phyloP scores from a whole-genome alignment of 2,113 vertebrate species.

The Nycticryphes semicollaris region DNA sequence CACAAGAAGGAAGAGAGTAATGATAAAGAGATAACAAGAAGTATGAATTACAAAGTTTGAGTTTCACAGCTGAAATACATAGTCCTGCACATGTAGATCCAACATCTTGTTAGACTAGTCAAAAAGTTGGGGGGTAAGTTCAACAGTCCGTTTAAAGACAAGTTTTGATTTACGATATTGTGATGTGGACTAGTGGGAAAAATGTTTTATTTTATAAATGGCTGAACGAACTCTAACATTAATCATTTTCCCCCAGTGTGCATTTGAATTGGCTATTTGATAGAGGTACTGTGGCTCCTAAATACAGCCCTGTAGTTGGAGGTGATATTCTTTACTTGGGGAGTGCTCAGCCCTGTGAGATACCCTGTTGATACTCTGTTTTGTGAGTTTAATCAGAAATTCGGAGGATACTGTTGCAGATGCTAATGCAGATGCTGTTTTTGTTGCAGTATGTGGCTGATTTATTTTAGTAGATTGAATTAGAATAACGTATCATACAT shows the following conservation, averaged over 20 bases:
- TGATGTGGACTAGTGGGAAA: neutral
- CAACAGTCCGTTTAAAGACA: neutral
- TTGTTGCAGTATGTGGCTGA: neutral
- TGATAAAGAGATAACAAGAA: neutral
- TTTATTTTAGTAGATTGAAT: neutral
- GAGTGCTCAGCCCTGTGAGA: neutral
- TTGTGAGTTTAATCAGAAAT: neutral
- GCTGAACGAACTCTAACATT: neutral
- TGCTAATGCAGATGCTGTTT: neutral
- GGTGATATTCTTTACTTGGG: neutral
- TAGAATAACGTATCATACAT: neutral
- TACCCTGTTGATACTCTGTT: neutral
- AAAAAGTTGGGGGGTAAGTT: neutral
- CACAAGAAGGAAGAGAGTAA: neutral
- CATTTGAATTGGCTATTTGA: neutral
- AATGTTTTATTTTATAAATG: neutral
- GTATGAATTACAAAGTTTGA: neutral
- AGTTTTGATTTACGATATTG: neutral
- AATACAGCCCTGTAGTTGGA: neutral
- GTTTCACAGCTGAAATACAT: neutral
- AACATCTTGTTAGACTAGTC: neutral
- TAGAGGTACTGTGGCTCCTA: neutral
- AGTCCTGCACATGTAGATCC: neutral
- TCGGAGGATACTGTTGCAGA: neutral
- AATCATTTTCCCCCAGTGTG: neutral